Conservation (phyloP, 64 coral and sea anemone species). For the Montipora efflorescens region DNA sequence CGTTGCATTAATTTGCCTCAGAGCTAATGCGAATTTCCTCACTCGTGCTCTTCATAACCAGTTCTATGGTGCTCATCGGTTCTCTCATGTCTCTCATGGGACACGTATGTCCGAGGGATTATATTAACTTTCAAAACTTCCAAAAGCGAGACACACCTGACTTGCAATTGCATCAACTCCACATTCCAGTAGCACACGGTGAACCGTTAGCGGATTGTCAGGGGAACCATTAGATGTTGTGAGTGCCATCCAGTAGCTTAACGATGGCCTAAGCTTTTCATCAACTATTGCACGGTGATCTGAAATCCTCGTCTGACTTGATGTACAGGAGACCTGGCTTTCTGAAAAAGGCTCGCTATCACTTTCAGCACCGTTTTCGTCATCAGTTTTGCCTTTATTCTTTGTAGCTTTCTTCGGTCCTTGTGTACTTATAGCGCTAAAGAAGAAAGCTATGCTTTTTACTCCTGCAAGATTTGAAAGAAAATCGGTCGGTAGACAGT, state of each 20-base stretch:
- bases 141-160: background rate
- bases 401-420: background rate
- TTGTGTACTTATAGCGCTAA: conserved; percentile 40
- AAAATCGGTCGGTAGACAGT: background rate
- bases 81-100: background rate
- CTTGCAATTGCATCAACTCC: background rate
- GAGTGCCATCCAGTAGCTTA: conserved; percentile 55
- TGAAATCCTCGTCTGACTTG: background rate
- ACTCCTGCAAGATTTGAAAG: conserved; percentile 18
- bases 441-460: conserved; percentile 39
- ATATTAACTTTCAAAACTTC: background rate
- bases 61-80: background rate
- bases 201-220: conserved; percentile 36
- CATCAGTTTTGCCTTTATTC: too few relatives aligned
- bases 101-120: background rate
- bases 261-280: conserved; percentile 25
- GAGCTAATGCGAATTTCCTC: background rate
- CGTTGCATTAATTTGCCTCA: background rate
- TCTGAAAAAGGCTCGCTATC: background rate
- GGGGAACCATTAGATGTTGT: conserved; percentile 36
- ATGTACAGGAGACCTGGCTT: conserved; percentile 20
- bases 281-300: background rate
- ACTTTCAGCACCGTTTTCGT: background rate
- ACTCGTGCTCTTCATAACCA: background rate
- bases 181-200: background rate